phyloP scores from a whole-genome alignment of 2,113 vertebrate genomes.

The Eptatretus burgeri region DNA sequence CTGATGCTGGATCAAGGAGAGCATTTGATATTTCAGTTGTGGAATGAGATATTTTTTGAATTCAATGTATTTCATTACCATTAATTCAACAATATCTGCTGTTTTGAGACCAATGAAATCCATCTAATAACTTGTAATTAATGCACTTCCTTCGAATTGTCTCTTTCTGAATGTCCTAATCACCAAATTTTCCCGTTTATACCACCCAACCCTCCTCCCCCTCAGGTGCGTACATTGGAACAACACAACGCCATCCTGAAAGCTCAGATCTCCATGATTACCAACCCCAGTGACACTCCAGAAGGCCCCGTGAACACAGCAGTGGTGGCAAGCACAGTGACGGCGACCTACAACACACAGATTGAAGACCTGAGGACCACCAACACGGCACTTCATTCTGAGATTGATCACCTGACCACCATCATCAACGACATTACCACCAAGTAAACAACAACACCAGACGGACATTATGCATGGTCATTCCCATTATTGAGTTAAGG shows the following conservation, averaged over 20 bases:
- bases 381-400: background rate
- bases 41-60: too few relatives aligned
- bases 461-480: too few relatives aligned
- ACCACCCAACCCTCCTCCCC: background rate
- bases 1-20: too few relatives aligned
- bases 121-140: too few relatives aligned
- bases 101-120: too few relatives aligned
- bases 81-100: too few relatives aligned
- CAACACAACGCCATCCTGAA: constrained; percentile 6
- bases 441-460: background rate
- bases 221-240: background rate
- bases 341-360: background rate
- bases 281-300: constrained; percentile 7
- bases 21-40: too few relatives aligned
- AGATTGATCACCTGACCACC: constrained; percentile 1
- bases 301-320: background rate
- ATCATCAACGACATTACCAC: background rate
- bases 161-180: too few relatives aligned
- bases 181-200: background rate
- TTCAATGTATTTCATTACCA: too few relatives aligned
- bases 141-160: too few relatives aligned
- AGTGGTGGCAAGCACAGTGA: constrained; percentile 1
- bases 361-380: background rate
- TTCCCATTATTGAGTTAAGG: too few relatives aligned
- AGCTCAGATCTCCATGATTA: background rate